Conservation (phyloP, 2,113 vertebrate genomes). For the Prochilodus magdalenae region DNA sequence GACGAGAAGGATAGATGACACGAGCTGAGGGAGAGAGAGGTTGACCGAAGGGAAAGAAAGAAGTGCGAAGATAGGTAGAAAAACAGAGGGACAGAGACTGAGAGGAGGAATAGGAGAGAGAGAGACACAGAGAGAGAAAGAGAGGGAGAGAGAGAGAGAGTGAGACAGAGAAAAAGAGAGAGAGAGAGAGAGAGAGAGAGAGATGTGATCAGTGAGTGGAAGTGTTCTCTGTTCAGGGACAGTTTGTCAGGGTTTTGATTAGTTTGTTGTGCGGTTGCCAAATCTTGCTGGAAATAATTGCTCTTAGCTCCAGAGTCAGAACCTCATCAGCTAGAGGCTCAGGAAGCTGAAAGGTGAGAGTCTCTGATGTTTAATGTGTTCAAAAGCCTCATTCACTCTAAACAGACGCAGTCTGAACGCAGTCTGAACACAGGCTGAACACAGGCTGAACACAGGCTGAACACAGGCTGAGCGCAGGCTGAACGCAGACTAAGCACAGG, state of each 20-base stretch:
- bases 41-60: not conserved
- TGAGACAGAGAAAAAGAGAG: not conserved
- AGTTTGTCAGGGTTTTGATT: not conserved
- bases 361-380: not conserved
- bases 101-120: not conserved
- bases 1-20: not conserved
- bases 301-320: not conserved
- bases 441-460: too few species aligned
- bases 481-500: too few species aligned
- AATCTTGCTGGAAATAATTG: not conserved
- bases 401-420: not conserved
- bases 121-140: not conserved
- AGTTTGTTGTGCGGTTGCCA: not conserved
- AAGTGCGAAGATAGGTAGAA: not conserved
- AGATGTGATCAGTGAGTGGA: not conserved
- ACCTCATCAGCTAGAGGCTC: not conserved
- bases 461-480: too few species aligned
- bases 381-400: not conserved
- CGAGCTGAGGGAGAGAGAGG: not conserved
- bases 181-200: conserved; percentile 7
- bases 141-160: not conserved
- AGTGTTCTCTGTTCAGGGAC: not conserved
- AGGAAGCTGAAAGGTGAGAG: not conserved
- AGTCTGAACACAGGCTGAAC: too few species aligned
- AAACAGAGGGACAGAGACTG: not conserved